Base-by-base conservation (phyloP, 2,113 vertebrate species). In the Amblyornis subalaris region DNA sequence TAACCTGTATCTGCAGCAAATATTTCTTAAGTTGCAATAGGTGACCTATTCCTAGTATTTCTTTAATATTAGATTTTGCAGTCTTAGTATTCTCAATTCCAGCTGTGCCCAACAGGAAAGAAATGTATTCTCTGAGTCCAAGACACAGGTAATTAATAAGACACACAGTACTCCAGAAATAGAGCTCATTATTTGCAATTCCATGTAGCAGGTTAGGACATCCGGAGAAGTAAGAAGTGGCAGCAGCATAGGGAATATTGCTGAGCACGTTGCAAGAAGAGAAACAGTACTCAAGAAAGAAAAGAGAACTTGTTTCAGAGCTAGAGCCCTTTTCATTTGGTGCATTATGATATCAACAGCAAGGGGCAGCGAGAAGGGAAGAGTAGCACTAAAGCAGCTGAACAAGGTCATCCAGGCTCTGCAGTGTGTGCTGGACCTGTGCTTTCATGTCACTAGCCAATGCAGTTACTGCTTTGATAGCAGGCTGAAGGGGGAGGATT, bases 171-270 rank as follows among this genome's bases (percentile, higher is more conserved):
- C 38, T 89, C 86, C 83, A 86, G 94, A 93, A 94, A 74, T 14
- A 74, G 61, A 84, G 76, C 77, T 96, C 83, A 60, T 94, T 94
- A 88, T 96, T 93, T 95, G 71, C 54, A 85, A 21, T 47, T 90
- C 69, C 26, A 4, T 26, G 51, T 77, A 64, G 72, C 60, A 71
- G 83, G 61, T 69, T 81, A 50, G 42, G 88, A 74, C 85, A 92
- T 60, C 64, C 80, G 67, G 69, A 84, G 79, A 90, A 80, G 70
- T 84, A 44, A 58, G 75, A 90, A 92, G 48, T 77, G 83, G 65
- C 92, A 81, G 88, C 60, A 67, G 55, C 12, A 4, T 9, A 74
- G 80, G 83, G 51, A 74, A 71, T 86, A 74, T 67, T 86, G 44
- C 65, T 90, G 79, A 74, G 42, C 40, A 23, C 42, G 33, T 23